Base-by-base conservation (phyloP, 1,140 invertebrate genomes). In the Zaprionus africanus region DNA sequence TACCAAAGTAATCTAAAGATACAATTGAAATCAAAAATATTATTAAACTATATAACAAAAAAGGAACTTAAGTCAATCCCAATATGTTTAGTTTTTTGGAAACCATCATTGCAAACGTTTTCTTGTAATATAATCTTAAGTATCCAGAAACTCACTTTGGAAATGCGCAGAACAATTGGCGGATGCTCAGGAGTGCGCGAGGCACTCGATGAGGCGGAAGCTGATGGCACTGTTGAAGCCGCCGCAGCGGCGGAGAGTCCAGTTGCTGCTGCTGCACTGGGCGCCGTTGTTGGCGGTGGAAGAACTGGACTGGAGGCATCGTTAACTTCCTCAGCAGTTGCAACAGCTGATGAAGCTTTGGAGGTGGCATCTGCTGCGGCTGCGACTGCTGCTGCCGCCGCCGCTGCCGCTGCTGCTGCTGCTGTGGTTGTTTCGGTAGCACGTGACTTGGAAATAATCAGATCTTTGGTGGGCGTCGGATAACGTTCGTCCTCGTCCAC, bases 161-260 rank as follows among this genome's bases (percentile, higher is more conserved):
- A 95, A 93, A 95, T 95, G 82, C 94, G 93, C 9, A 95, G 81
- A 53, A 95, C 94, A 78, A 95, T 95, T 43, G 94, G 94, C 67
- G 94, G 94, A 90, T 93, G 92, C 38, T 92, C 91, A 15, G 91
- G 88, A 38, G 92, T 92, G 34, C 92, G 90, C n/a, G 86, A 85
- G 4, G 92, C 80, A 60, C 81, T 76, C 11, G 85, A 65, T n/a
- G 84, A 65, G 28, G 85, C 64, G 53, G 69, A 67, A 38, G 81
- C 64, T 26, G 75, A 66, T 43, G 70, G 57, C 56, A 74, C 54
- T 15, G 62, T 57, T 46, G 31, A 34, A 34, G 58, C 46, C 11
- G 59, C 26, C n/a, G 22, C 43, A 41, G 43, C 58, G 60, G 41
- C 51, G 31, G 46, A 17, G 71, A 60, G 17, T 67, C 64, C 93